Conservation (phyloP, 2,888 invertebrate species). For the Oithona nana region DNA sequence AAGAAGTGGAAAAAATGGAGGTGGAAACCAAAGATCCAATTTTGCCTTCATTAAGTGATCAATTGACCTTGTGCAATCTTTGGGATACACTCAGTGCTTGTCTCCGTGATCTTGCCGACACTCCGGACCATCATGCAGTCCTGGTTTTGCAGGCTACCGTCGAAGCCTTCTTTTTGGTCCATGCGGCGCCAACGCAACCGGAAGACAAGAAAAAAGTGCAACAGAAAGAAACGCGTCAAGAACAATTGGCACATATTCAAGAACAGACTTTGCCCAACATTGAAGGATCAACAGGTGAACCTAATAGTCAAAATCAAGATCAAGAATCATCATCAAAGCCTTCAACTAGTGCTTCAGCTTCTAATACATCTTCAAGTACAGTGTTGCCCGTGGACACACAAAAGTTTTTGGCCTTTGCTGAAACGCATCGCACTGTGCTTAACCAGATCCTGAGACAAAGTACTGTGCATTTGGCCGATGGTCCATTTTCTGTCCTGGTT, state of each 20-base stretch:
- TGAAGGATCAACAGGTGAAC: background rate
- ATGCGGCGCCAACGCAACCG: slow-evolving; percentile 28
- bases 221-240: slow-evolving; percentile 26
- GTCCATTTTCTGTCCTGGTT: slow-evolving; percentile 67
- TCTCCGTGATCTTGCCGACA: slow-evolving; percentile 53
- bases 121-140: slow-evolving; percentile 69
- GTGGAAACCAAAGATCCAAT: background rate
- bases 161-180: slow-evolving; percentile 59
- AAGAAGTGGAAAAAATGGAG: slow-evolving; percentile 18
- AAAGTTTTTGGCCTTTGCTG: slow-evolving; percentile 28
- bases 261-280: background rate
- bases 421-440: slow-evolving; percentile 65
- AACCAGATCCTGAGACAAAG: slow-evolving; percentile 72
- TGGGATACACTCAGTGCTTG: slow-evolving; percentile 63
- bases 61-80: slow-evolving; percentile 46
- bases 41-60: slow-evolving; percentile 44
- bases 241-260: slow-evolving; percentile 31
- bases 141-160: slow-evolving; percentile 67
- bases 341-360: background rate
- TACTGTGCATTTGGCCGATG: slow-evolving; percentile 54
- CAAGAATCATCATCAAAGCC: background rate
- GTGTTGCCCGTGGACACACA: slow-evolving; percentile 3
- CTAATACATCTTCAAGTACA: background rate
- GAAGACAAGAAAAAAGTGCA: slow-evolving; percentile 23
- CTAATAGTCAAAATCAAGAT: background rate